Evolutionary conservation across 1,140 invertebrate species (phyloP), one percentile per base, ranked within the genome.

Genomic region (Aculops lycopersici): DNA sequence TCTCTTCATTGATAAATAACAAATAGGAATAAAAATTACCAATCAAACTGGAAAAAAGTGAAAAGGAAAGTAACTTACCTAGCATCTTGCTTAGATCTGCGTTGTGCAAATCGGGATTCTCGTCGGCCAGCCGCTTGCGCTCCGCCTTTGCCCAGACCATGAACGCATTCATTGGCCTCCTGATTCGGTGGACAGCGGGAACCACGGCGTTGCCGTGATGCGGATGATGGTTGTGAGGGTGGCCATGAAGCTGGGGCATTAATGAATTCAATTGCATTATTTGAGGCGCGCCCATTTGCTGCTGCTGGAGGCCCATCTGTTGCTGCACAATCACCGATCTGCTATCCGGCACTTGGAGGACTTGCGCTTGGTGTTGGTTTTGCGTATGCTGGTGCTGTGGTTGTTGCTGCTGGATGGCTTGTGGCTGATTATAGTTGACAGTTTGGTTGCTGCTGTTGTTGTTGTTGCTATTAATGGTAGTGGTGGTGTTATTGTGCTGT

Each of bases 71-170:
- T 13, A 38, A 45, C 52, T 52, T 46, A 52, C 53, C 53, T 5
- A 54, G 45, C 35, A 55, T 49, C 46, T 55, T 55, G 43, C 53
- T 55, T 24, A 54, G 52, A 48, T 54, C 53, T 13, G 53, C 53
- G 40, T 55, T 55, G 43, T 55, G 53, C 39, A 55, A 44, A 41
- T 56, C 54, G 3, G 53, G 53, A 46, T 55, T 52, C 37, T 55
- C 53, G 39, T 56, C 54, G 15, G 53, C 53, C 18, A 55, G 36
- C 19, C 50, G 40, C 37, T 53, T 52, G 1, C 53, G 38, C 24
- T 53, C 53, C 1, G 43, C 49, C 43, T 55, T 56, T 4, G 53
- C 53, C 53, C 53, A 55, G 3, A 55, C 53, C 53, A 55, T 55
- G 20, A 55, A 55, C 4, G 53, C 53, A 41, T 54, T 54, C 52